A percentile compares a stretch with the other conserved stretches of the same genome.
Evolutionary conservation across 2,888 invertebrate species (phyloP).

Genomic region (Tortrix viridana): DNA sequence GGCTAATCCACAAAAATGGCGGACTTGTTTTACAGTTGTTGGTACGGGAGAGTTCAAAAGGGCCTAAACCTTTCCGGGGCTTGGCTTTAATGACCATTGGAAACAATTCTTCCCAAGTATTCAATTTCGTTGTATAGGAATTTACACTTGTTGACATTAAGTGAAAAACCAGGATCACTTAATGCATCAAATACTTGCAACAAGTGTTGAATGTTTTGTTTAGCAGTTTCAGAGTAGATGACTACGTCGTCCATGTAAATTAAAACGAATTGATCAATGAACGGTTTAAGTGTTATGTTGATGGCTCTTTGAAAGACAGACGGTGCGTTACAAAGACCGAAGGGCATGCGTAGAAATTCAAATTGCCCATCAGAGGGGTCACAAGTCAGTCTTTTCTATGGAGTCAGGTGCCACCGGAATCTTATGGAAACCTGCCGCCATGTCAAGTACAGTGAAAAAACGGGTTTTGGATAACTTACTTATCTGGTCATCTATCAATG

Average conservation of each 20-base stretch:
- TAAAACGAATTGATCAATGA: not conserved
- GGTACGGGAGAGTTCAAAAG: too few species aligned
- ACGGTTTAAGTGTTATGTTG: slow-evolving; percentile 1
- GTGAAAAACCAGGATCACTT: too few species aligned
- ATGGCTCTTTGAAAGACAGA: not conserved
- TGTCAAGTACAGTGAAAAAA: slow-evolving; percentile 6
- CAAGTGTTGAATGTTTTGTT: not conserved
- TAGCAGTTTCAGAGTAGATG: not conserved
- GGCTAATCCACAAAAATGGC: slow-evolving; percentile 33
- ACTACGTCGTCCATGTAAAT: slow-evolving; percentile 6
- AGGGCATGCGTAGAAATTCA: not conserved
- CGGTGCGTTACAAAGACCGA: not conserved
- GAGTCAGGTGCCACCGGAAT: slow-evolving; percentile 36
- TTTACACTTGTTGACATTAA: not conserved
- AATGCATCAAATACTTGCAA: not conserved
- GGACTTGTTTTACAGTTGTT: too few species aligned
- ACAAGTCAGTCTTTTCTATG: slow-evolving; percentile 22
- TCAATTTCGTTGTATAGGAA: not conserved
- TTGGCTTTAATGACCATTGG: not conserved
- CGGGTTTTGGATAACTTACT: slow-evolving; percentile 12
- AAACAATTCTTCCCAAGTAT: slow-evolving; percentile 3
- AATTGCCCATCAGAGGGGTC: too few species aligned
- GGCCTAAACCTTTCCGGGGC: not conserved
- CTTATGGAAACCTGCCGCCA: slow-evolving; percentile 9
- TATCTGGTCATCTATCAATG: slow-evolving; percentile 12